A percentile compares a stretch with the other conserved stretches of the same genome.
These are phyloP conservation scores for Pseudopodoces humilis DNA, from an alignment of 2,113 vertebrate species.

Conservation along the genomic window DNA sequence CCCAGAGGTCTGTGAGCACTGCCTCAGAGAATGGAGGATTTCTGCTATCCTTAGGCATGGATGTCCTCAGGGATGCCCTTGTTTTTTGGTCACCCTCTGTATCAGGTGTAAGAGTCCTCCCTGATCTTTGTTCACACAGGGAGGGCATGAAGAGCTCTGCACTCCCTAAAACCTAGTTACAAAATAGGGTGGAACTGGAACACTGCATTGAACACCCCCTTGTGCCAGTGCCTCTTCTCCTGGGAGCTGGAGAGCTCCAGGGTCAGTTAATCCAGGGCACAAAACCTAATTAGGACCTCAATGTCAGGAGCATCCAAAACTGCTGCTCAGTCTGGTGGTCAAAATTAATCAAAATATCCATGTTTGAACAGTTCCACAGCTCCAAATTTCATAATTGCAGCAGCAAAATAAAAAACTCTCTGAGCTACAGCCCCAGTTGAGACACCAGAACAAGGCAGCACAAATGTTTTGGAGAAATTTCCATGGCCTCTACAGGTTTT, in stretches of 20 bases:
- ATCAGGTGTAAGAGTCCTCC: no score
- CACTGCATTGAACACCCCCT: not conserved
- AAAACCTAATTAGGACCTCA: not conserved
- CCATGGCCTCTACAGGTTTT: not conserved
- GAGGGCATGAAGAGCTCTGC: not conserved
- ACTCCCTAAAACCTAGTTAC: accelerated
- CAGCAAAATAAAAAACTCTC: not conserved
- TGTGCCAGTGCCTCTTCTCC: not conserved
- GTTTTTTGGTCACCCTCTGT: not conserved
- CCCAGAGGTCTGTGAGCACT: not conserved
- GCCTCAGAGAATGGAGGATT: not conserved
- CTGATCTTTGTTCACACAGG: not conserved
- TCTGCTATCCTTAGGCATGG: not conserved
- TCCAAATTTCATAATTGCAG: not conserved
- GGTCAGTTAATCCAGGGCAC: not conserved
- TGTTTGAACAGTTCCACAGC: not conserved
- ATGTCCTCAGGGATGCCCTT: no score
- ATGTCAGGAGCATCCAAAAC: not conserved
- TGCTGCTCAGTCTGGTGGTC: not conserved
- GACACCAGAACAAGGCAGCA: not conserved
- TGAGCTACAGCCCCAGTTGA: not conserved
- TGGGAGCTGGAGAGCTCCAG: not conserved
- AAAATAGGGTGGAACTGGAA: not conserved
- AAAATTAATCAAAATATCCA: not conserved
- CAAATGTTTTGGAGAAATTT: not conserved